A percentile compares a stretch with the other conserved stretches of the same genome.
Conservation (phyloP, 2,797 vertebrate species). For the Cercopithecus mitis region DNA sequence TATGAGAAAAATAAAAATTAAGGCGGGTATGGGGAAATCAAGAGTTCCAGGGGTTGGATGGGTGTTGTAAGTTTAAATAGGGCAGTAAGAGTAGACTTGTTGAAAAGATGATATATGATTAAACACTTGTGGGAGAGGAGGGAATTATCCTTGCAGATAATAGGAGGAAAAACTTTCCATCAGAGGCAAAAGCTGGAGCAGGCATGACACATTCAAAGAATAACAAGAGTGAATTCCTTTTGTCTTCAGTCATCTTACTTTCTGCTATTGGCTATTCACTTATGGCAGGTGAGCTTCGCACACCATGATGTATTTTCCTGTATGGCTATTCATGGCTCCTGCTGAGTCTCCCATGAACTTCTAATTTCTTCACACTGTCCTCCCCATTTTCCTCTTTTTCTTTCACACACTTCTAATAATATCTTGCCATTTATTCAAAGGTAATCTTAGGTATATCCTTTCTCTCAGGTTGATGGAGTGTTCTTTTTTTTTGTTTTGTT, state of each 20-base stretch:
- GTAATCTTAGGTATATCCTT: not conserved
- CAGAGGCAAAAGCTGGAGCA: not conserved
- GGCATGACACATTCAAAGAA: not conserved
- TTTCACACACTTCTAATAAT: not conserved
- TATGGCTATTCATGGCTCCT: not conserved
- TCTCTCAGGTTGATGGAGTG: not conserved
- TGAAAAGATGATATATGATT: not conserved
- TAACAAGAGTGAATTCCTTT: not conserved
- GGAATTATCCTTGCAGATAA: not conserved
- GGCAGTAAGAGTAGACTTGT: not conserved
- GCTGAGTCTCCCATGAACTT: not conserved
- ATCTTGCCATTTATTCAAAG: not conserved
- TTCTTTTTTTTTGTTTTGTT: not conserved
- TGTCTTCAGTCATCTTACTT: not conserved
- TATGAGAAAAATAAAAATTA: not conserved
- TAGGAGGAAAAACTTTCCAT: not conserved
- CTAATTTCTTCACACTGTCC: not conserved
- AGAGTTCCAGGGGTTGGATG: not conserved
- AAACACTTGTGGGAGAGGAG: not conserved
- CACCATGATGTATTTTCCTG: not conserved
- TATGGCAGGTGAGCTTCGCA: not conserved
- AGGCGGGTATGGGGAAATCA: not conserved
- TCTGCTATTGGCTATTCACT: not conserved
- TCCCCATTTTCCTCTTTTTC: not conserved
- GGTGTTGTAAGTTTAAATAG: not conserved